phyloP scores from a whole-genome alignment of 2,113 vertebrate genomes.

The Notiomystis cincta region DNA sequence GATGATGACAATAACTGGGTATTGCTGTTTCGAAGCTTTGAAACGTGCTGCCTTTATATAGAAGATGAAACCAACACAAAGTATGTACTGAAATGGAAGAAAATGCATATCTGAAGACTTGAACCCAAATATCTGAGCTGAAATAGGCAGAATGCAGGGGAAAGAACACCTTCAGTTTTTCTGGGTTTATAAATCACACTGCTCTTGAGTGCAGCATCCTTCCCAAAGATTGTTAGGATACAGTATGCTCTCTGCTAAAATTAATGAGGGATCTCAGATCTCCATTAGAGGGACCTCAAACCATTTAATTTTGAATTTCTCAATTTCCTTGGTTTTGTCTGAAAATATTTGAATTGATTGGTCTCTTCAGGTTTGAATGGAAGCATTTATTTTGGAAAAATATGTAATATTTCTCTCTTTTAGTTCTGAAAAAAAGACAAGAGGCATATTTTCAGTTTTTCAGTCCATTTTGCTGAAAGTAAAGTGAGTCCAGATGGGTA shows the following conservation, averaged over 20 bases:
- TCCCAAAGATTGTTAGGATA: background rate
- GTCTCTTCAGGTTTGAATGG: background rate
- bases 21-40: background rate
- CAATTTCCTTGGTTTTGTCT: background rate
- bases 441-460: background rate
- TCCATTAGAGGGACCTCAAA: background rate
- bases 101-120: background rate
- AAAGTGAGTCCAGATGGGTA: background rate
- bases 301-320: background rate
- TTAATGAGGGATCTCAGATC: background rate
- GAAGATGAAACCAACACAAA: background rate
- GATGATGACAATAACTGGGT: background rate
- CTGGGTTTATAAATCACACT: background rate
- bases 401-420: background rate
- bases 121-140: background rate
- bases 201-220: background rate
- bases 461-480: background rate
- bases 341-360: background rate
- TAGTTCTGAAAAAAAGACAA: background rate
- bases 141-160: background rate
- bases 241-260: background rate
- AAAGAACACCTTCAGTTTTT: background rate
- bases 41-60: background rate
- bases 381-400: background rate
- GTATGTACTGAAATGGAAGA: constrained; percentile 7